Percentiles rank a stretch among this genome's conserved stretches.
These are phyloP conservation scores for Ceriagrion tenellum DNA, from an alignment of 2,888 invertebrate species.

Conservation along the genomic window DNA sequence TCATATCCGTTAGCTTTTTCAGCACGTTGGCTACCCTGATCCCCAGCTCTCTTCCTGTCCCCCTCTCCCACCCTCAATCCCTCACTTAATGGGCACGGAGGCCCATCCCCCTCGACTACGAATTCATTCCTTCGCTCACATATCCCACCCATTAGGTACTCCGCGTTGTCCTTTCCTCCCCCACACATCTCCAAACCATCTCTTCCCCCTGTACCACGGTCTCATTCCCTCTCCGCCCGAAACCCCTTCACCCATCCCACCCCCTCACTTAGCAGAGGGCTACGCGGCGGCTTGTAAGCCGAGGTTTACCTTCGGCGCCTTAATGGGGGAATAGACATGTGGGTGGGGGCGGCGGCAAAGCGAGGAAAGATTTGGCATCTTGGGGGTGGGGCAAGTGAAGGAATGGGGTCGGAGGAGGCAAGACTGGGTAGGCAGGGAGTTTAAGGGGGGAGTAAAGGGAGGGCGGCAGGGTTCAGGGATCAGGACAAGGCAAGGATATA, in stretches of 20 bases:
- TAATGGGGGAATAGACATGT: slow-evolving; percentile 13
- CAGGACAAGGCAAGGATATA: background rate
- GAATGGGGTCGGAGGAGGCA: background rate
- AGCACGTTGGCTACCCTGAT: background rate
- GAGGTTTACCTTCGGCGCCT: slow-evolving; percentile 50
- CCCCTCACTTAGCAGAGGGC: slow-evolving; percentile 2
- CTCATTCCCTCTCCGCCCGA: background rate
- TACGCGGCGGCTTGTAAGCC: slow-evolving; percentile 40
- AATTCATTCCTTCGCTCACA: background rate
- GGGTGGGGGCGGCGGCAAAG: background rate
- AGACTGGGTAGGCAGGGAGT: background rate
- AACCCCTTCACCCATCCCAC: background rate
- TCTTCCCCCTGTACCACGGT: background rate
- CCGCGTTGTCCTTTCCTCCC: background rate
- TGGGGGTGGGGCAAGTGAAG: background rate
- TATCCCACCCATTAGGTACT: slow-evolving; percentile 33
- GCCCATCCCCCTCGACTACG: background rate
- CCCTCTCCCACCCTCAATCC: background rate
- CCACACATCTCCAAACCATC: background rate
- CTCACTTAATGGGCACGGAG: background rate
- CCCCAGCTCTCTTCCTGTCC: background rate
- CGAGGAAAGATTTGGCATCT: slow-evolving; percentile 36
- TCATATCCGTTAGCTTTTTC: background rate
- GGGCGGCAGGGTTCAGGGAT: background rate
- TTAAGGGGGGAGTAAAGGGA: background rate